Evolutionary conservation across 1,140 invertebrate genomes (phyloP), one percentile per base, ranked within the genome.

Genomic region (Rhizoglyphus robini): DNA sequence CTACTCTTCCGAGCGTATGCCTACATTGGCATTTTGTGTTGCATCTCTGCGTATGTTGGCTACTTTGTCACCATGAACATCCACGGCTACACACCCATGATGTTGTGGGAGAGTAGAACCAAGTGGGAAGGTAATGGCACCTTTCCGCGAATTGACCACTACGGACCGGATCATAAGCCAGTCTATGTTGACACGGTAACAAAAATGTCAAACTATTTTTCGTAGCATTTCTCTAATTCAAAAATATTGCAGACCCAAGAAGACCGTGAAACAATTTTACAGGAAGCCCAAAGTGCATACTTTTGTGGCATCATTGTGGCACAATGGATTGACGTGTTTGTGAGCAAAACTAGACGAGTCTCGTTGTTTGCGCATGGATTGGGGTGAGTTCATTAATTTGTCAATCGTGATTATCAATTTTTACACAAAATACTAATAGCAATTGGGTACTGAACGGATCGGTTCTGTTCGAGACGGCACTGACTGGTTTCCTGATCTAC

Each of bases 1-100:
- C 27, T 64, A 23, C 23, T 64, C 25, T 20, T 49, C 15, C 38
- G 63, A 15, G 41, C 63, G 15, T 64, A 64, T 38, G 4, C 41
- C 11, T 27, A 18, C 2, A 51, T 64, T 51, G 63, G 63, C 11
- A 96, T 98, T 90, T 97, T 99, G 76, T 94, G 98, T 83, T 94
- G 94, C 62, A 90, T 90, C 30, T 93, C 93, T 70, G 95, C 94
- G 32, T 99, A 98, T 86, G 11, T 64, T 8, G 41, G 46, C 8
- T 97, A 97, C 81, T 96, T 97, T 77, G 91, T 96, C 58, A 96
- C 97, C 73, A 93, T 97, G 91, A 90, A 90, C 82, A 91, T 96
- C 75, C 1, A 64, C 20, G 63, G 63, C 29, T 64, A 3, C n/a
- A 4, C 3, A 3, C 63, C 63, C 11, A 13, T n/a, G 25, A 48